Conservation (phyloP, 2,797 vertebrate genomes). For the Melanotaenia nigrans region DNA sequence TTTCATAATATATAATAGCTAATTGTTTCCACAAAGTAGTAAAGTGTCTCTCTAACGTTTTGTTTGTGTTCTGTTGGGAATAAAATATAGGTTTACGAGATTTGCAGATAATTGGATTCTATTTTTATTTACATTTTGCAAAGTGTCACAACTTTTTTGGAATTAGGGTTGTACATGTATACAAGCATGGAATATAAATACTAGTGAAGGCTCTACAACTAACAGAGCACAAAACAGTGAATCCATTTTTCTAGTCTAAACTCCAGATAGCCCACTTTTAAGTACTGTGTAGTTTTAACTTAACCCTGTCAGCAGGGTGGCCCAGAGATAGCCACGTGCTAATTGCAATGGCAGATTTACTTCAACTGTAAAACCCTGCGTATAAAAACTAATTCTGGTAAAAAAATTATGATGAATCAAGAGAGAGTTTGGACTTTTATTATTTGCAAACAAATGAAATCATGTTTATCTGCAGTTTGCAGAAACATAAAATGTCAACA, state of each 20-base stretch:
- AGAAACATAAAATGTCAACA: conserved; percentile 12
- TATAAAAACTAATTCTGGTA: neutral
- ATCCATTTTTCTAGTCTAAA: neutral
- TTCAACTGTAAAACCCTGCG: neutral
- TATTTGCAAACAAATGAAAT: neutral
- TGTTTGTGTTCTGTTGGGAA: too few species aligned
- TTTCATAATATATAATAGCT: too few species aligned
- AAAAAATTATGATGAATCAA: neutral
- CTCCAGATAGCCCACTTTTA: neutral
- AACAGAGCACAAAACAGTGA: neutral
- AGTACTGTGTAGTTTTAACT: too few species aligned
- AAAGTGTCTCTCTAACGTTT: too few species aligned
- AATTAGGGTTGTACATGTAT: too few species aligned
- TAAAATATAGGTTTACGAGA: too few species aligned
- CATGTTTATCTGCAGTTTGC: neutral
- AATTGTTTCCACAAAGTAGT: too few species aligned
- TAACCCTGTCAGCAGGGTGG: too few species aligned
- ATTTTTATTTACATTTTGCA: too few species aligned
- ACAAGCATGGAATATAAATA: too few species aligned
- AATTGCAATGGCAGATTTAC: neutral
- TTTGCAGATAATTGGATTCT: too few species aligned
- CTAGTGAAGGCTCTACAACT: neutral
- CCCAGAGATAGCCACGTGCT: neutral
- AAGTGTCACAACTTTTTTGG: too few species aligned
- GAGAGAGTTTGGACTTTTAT: neutral